Evolutionary conservation across 2,797 vertebrate species (phyloP), one percentile per base, ranked within the genome.

Genomic region (Heterohyrax brucei): DNA sequence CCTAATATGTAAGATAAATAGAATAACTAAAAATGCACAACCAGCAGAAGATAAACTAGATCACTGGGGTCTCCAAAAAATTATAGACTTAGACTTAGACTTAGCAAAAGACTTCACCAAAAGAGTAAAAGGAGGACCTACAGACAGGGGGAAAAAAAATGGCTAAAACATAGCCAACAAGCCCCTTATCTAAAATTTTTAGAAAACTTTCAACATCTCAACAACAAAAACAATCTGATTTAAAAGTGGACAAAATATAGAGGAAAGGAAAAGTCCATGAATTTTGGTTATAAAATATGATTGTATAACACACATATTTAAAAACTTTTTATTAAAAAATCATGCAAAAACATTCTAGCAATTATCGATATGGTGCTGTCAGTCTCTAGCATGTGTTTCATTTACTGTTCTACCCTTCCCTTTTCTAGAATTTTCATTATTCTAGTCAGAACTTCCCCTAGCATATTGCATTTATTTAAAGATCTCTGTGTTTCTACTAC

Each of bases 271-370:
- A 80, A 92, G 61, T 48, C 46, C 4, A 78, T 30, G 46, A 10
- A 22, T 80, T 94, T 93, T 92, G 4, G 28, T 56, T 89, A 72
- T 12, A 92, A 95, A 89, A 95, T 39, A 28, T 12, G 1, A 91
- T 16, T 66, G 14, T 26, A 70, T 83, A 75, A 56, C n/a, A 59
- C 10, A 33, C 10, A 77, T 18, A 83, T 64, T 72, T 64, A 95
- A 85, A 79, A 64, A 92, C 70, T 86, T 90, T 86, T 21, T 5
- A 77, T 68, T 53, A 73, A 59, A 22, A 62, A 89, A 81, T 70
- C 89, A 83, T 9, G 16, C 14, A 64, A 88, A 83, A 70, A 68
- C 61, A 70, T 85, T 73, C 50, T 62, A 91, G 53, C 24, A 92
- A 1, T 76, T 86, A 56, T 92, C 78, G 66, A 70, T 62, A 44